These are phyloP conservation scores for Nycticebus coucang DNA, from an alignment of 2,113 vertebrate species.

Conservation along the genomic window DNA sequence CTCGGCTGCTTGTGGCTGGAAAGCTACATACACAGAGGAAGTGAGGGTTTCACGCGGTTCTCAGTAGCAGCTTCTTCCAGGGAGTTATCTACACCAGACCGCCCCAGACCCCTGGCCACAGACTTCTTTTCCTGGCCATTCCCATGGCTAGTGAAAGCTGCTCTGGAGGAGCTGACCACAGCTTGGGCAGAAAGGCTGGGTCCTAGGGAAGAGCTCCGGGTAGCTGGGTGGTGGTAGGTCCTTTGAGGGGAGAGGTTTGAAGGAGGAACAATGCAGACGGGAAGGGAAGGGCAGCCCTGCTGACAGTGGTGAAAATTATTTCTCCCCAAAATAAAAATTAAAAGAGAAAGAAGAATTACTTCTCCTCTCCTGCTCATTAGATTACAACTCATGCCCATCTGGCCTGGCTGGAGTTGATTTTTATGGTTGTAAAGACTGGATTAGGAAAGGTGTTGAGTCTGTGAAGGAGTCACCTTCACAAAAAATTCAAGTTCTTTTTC, in stretches of 20 bases:
- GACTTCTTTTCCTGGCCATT: not conserved
- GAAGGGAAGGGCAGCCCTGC: not conserved
- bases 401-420: not conserved
- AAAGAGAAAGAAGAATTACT: too few relatives aligned
- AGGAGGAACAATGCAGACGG: not conserved
- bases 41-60: conserved; percentile 58
- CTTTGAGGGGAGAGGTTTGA: not conserved
- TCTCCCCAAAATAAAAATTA: not conserved
- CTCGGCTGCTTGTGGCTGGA: conserved; percentile 64
- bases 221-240: not conserved
- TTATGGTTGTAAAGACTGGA: not conserved
- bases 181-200: not conserved
- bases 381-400: not conserved
- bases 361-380: not conserved
- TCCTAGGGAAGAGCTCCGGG: not conserved
- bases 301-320: not conserved
- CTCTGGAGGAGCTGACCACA: not conserved
- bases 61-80: conserved; percentile 60
- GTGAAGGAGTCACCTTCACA: not conserved
- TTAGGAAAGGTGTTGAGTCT: not conserved
- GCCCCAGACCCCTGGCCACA: not conserved
- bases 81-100: not conserved
- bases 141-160: not conserved
- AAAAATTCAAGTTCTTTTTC: not conserved
- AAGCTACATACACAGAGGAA: conserved; percentile 64